phyloP scores from a whole-genome alignment of 2,113 vertebrate species.

The Macquaria ambigua region DNA sequence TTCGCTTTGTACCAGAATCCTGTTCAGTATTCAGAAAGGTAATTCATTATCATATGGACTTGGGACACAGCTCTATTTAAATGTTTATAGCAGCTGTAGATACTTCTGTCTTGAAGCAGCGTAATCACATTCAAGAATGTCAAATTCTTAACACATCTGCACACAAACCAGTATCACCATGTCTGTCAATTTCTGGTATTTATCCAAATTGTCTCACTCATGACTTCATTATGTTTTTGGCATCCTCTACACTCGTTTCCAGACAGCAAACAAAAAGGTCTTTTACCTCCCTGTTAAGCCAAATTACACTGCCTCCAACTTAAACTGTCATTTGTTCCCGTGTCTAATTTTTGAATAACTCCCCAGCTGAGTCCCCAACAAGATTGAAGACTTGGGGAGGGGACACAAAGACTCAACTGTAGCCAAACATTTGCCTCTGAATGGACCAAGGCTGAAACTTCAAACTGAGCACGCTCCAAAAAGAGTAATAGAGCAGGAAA shows the following conservation, averaged over 20 bases:
- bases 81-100: not conserved
- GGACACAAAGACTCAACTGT: constrained; percentile 49
- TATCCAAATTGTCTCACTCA: not conserved
- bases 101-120: too few species aligned
- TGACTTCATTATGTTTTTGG: constrained; percentile 9
- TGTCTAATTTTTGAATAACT: constrained; percentile 39
- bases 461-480: constrained; percentile 24
- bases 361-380: constrained; percentile 7
- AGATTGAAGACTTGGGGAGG: constrained; percentile 4
- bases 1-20: too few species aligned
- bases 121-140: not conserved
- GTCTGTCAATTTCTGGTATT: not conserved
- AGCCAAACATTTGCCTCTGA: constrained; percentile 54
- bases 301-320: not conserved
- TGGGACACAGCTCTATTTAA: not conserved
- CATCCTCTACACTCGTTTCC: not conserved
- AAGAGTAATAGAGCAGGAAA: constrained; percentile 54
- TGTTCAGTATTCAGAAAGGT: too few species aligned
- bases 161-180: not conserved
- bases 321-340: constrained; percentile 35
- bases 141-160: not conserved
- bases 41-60: too few species aligned
- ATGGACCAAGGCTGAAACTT: constrained; percentile 32
- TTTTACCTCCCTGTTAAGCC: not conserved
- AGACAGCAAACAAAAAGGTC: not conserved